Conservation (phyloP, 2,888 invertebrate species). For the Drosophila fungiperda region DNA sequence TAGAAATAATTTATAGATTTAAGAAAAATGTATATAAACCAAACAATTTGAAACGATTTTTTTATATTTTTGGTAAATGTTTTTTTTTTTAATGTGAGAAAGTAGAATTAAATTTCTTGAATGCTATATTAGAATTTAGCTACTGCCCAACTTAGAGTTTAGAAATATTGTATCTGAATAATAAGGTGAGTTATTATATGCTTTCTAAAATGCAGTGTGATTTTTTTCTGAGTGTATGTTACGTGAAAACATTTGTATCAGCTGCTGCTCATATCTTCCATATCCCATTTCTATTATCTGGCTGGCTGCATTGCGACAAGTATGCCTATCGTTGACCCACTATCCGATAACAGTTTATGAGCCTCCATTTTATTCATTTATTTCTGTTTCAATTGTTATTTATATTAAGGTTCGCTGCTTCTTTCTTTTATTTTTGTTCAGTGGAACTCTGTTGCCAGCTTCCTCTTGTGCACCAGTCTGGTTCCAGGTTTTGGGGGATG, state of each 20-base stretch:
- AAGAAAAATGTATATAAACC: not conserved
- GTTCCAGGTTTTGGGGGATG: conserved; percentile 53
- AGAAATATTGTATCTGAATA: no score
- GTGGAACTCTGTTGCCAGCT: conserved; percentile 1
- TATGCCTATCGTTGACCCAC: conserved; percentile 8
- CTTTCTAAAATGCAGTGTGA: not conserved
- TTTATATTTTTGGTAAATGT: not conserved
- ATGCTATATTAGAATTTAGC: not conserved
- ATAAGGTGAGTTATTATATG: not conserved
- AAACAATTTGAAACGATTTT: not conserved
- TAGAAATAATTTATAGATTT: not conserved
- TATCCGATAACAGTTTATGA: conserved; percentile 45
- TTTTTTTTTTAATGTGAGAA: not conserved
- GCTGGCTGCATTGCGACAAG: conserved; percentile 29
- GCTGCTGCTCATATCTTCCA: conserved; percentile 13
- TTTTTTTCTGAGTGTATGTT: conserved; percentile 2
- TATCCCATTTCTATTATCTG: not conserved
- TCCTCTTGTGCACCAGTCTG: conserved; percentile 14
- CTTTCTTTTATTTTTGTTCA: conserved; percentile 32
- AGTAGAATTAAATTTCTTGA: not conserved
- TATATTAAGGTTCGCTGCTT: conserved; percentile 59
- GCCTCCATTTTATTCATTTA: conserved; percentile 67
- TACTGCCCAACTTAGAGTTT: no score
- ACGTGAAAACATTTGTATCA: conserved; percentile 32
- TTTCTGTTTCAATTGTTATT: conserved; percentile 74